A percentile compares a stretch with the other conserved stretches of the same genome.
Conservation (phyloP, 2,113 vertebrate species). For the Raja brachyura region DNA sequence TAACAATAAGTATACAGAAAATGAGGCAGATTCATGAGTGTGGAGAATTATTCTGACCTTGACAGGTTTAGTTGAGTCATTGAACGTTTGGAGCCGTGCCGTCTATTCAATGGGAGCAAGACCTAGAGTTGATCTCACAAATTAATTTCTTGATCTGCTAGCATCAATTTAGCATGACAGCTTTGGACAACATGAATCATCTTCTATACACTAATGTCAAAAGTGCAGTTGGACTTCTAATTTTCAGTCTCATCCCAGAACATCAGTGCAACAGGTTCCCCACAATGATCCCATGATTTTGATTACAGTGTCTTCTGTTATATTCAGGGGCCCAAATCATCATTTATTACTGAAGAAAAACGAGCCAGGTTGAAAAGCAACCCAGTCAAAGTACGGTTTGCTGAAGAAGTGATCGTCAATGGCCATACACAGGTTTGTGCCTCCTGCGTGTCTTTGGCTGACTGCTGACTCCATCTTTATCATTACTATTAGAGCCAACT, state of each 20-base stretch:
- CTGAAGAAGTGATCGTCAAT: slow-evolving; percentile 90
- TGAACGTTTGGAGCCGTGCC: neutral
- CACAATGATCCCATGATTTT: neutral
- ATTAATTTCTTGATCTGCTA: neutral
- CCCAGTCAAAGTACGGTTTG: slow-evolving; percentile 91
- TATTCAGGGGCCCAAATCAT: slow-evolving; percentile 87
- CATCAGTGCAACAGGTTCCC: neutral
- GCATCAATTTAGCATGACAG: neutral
- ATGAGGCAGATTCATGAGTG: neutral
- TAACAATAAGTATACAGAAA: neutral
- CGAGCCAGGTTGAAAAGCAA: slow-evolving; percentile 86
- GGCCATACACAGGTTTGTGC: slow-evolving; percentile 80
- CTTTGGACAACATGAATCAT: neutral
- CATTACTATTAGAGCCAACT: neutral
- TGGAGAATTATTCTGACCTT: neutral
- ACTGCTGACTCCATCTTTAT: neutral
- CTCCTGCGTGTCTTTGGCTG: neutral
- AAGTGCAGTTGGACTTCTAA: neutral
- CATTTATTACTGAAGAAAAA: slow-evolving; percentile 92
- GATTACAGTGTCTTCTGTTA: slow-evolving; percentile 34
- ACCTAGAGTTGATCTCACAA: neutral
- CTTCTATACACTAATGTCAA: neutral
- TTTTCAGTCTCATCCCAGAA: neutral
- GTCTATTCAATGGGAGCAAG: neutral
- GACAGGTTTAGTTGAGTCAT: neutral